phyloP scores from a whole-genome alignment of 2,797 vertebrate genomes.

The Oreortyx pictus region DNA sequence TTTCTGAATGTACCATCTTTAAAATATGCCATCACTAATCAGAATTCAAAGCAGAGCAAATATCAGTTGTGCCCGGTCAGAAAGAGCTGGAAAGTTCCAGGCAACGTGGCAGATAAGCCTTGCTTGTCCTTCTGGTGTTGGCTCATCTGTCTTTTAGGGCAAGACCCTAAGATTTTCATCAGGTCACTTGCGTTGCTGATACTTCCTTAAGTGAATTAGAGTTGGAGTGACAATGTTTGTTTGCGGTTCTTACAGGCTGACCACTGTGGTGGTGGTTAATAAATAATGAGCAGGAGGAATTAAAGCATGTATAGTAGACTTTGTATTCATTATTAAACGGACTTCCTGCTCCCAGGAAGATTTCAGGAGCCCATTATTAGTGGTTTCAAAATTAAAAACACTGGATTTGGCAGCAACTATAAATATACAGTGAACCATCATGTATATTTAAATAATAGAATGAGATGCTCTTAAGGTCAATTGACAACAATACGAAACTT shows the following conservation, averaged over 20 bases:
- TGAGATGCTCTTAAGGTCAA: neutral
- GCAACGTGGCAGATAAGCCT: neutral
- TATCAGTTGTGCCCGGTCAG: neutral
- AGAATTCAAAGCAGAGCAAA: neutral
- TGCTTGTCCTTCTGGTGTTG: neutral
- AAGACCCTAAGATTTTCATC: neutral
- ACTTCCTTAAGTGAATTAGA: neutral
- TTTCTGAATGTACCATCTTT: neutral
- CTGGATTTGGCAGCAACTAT: neutral
- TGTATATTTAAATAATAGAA: neutral
- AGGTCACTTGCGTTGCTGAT: neutral
- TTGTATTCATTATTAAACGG: slow-evolving; percentile 29
- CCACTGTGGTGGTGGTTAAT: neutral
- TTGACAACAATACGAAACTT: neutral
- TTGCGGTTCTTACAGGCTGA: neutral
- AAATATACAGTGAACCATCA: neutral
- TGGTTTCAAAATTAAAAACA: slow-evolving; percentile 14
- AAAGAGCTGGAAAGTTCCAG: neutral
- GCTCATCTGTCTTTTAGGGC: neutral
- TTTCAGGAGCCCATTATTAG: neutral
- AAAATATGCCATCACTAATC: neutral
- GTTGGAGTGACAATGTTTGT: neutral
- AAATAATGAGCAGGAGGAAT: slow-evolving; percentile 22
- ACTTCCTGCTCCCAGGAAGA: neutral
- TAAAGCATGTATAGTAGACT: neutral